phyloP scores from a whole-genome alignment of 2,888 invertebrate species.

The Coelinius sp. region DNA sequence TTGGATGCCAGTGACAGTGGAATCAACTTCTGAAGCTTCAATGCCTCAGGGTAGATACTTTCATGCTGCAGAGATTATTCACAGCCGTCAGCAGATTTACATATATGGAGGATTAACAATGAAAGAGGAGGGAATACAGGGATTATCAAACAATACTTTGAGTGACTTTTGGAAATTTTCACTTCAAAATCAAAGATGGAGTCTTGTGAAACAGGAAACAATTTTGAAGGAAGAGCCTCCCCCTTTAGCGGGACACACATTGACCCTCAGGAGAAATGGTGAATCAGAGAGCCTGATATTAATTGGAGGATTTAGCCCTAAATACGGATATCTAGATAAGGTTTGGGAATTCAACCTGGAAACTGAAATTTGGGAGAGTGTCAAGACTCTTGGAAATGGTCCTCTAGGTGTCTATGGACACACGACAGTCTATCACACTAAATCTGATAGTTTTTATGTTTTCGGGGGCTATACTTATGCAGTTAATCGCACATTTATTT shows the following conservation, averaged over 20 bases:
- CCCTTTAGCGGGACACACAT: slow-evolving; percentile 89
- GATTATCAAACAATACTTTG: slow-evolving; percentile 77
- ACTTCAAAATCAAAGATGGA: slow-evolving; percentile 87
- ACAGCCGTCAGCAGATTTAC: slow-evolving; percentile 86
- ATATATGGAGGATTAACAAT: slow-evolving; percentile 89
- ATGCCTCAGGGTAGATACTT: slow-evolving; percentile 93
- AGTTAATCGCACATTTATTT: slow-evolving; percentile 79
- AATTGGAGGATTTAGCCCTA: slow-evolving; percentile 88
- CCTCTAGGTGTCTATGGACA: slow-evolving; percentile 91
- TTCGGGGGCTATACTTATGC: slow-evolving; percentile 89
- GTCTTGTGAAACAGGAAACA: slow-evolving; percentile 75
- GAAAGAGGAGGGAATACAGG: slow-evolving; percentile 72
- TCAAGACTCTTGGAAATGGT: slow-evolving; percentile 80
- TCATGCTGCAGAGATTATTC: slow-evolving; percentile 91
- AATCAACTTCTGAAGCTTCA: slow-evolving; percentile 87
- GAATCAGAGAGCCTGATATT: slow-evolving; percentile 84
- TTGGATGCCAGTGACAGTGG: slow-evolving; percentile 92
- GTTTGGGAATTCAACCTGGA: slow-evolving; percentile 88
- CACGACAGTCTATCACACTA: slow-evolving; percentile 87
- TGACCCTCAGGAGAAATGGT: slow-evolving; percentile 84
- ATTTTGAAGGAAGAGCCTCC: slow-evolving; percentile 74
- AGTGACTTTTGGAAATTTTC: slow-evolving; percentile 95
- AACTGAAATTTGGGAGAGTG: slow-evolving; percentile 80
- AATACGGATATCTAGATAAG: slow-evolving; percentile 80
- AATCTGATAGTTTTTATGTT: slow-evolving; percentile 87